Base-by-base conservation (phyloP, 2,797 vertebrate species). In the Gouania willdenowi region DNA sequence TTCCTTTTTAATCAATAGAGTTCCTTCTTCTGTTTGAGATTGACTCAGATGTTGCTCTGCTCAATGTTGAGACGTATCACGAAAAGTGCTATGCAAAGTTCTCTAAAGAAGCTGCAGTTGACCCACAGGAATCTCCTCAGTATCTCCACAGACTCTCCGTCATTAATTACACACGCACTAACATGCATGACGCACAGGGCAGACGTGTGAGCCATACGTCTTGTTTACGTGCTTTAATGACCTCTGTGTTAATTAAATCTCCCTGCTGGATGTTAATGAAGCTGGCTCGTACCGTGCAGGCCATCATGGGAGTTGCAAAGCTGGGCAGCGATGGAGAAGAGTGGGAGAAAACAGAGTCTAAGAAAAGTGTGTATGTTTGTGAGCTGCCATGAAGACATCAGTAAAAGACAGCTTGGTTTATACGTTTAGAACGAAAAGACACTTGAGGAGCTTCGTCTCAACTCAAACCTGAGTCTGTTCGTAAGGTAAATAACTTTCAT, bases 141-240 rank as follows among this genome's bases (percentile, higher is more conserved):
- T 29, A 41, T 35, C 66, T 45, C 53, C 31, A 28, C 57, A 62
- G 62, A 58, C 44, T 41, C 28, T 41, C 41, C 65, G 72, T 52
- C 52, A 65, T 76, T 70, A 75, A 71, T 64, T 53, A 59, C 46
- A 50, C 44, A 5, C 23, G 30, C 20, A n/a, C 33, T 33, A 28
- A 57, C 59, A 53, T 32, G 41, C 32, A 36, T 28, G 34, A 38
- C 19, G 33, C 39, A 29, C 37, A 22, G 4, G 7, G 13, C 27
- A 14, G 37, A 8, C 4, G 39, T 23, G 15, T 39, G 36, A 20
- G 42, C 27, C 17, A 27, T 33, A 24, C 1, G 22, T 48, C 25
- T 41, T 77, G 68, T 77, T 78, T 74, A 64, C 57, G 16, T 14
- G 21, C 46, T 42, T 51, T 75, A 78, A 78, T 64, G 60, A 67